Evolutionary conservation across 1,140 invertebrate species (phyloP).

Genomic region (Episyrphus balteatus): DNA sequence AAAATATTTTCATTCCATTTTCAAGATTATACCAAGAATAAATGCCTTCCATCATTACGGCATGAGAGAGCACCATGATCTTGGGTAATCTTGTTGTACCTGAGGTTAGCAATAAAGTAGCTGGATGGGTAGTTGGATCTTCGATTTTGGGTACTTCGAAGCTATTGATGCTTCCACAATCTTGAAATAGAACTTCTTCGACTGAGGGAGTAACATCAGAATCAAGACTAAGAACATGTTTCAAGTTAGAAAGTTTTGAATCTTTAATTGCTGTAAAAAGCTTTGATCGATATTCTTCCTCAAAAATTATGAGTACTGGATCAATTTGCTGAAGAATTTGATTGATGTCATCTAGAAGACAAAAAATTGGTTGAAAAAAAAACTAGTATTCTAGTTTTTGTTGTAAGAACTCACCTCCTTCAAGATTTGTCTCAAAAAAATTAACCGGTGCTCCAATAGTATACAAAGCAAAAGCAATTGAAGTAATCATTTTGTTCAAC

Average conservation of each 20-base stretch:
- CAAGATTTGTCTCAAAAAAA: not conserved
- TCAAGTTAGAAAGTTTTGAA: not conserved
- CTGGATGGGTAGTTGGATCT: not conserved
- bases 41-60: not conserved
- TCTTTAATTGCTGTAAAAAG: not conserved
- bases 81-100: conserved; percentile 4
- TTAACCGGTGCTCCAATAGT: conserved; percentile 3
- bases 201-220: not conserved
- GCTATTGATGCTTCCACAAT: not conserved
- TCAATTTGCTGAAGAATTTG: not conserved
- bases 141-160: not conserved
- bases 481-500: not conserved
- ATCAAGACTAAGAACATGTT: not conserved
- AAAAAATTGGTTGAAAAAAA: not conserved
- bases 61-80: not conserved
- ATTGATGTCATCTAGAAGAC: conserved; percentile 1
- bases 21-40: not conserved
- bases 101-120: not conserved
- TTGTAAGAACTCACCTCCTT: conserved; percentile 2
- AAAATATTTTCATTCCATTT: not conserved
- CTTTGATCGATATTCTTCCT: not conserved
- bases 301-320: not conserved
- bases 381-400: too few relatives aligned
- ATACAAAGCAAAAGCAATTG: not conserved
- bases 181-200: not conserved